Evolutionary conservation across 2,888 invertebrate genomes (phyloP).

Genomic region (Folsomia candida): DNA sequence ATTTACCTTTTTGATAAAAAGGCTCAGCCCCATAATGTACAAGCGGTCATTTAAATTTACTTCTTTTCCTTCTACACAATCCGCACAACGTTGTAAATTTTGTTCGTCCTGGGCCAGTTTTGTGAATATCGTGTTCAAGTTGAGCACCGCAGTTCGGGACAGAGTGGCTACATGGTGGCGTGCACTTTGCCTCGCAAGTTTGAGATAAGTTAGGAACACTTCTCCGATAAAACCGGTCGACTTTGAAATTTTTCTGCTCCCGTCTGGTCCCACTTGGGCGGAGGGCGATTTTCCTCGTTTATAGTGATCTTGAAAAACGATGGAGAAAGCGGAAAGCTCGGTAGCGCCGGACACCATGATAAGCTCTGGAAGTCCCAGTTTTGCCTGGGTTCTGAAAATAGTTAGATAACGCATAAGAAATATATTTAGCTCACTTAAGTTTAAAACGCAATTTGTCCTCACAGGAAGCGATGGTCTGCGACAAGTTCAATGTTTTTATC

Average conservation of each 20-base stretch:
- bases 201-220: not conserved
- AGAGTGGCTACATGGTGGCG: constrained; percentile 3
- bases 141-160: not conserved
- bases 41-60: constrained; percentile 7
- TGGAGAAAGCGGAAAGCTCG: not conserved
- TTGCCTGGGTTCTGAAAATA: not conserved
- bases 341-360: not conserved
- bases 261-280: constrained; percentile 2
- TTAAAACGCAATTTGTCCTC: not conserved
- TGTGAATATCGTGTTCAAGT: not conserved
- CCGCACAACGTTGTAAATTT: constrained; percentile 6
- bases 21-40: not conserved
- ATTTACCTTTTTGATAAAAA: constrained; percentile 11
- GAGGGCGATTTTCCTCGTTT: too few relatives aligned
- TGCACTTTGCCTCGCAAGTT: not conserved
- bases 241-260: not conserved
- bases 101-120: constrained; percentile 11
- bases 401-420: not conserved
- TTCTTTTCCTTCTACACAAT: not conserved
- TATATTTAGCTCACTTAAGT: not conserved
- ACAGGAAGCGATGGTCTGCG: not conserved
- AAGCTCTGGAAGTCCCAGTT: not conserved
- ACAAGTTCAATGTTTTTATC: not conserved
- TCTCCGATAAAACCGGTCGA: not conserved
- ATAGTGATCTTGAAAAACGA: not conserved